These are phyloP conservation scores for Benthosema pterotum DNA, from an alignment of 2,797 vertebrate species.

Conservation along the genomic window DNA sequence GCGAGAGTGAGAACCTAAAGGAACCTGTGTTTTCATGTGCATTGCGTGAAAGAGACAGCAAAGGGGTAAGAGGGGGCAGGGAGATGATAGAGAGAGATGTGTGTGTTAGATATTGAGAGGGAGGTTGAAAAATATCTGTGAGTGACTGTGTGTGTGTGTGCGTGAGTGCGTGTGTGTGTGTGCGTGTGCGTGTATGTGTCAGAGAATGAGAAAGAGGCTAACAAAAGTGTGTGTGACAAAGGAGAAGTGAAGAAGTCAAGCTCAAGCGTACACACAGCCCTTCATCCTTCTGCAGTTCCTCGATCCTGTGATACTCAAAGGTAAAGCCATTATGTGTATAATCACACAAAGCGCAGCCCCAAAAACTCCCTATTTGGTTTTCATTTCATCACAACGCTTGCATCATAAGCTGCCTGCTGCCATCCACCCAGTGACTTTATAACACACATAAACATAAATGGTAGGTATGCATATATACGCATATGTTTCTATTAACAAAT, in stretches of 20 bases:
- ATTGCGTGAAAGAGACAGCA: slow-evolving; percentile 20
- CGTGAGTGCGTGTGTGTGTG: not conserved
- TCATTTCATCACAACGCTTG: slow-evolving; percentile 50
- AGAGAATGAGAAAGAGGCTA: not conserved
- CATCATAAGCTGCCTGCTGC: slow-evolving; percentile 20
- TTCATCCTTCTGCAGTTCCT: slow-evolving; percentile 43
- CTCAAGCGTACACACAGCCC: slow-evolving; percentile 24
- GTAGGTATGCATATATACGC: too few species aligned
- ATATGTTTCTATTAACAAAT: too few species aligned
- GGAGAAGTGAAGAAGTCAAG: not conserved
- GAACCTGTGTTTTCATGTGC: too few species aligned
- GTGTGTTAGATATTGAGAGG: not conserved
- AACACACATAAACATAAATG: too few species aligned
- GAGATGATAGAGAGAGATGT: slow-evolving; percentile 7
- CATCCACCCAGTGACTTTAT: too few species aligned
- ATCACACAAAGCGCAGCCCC: slow-evolving; percentile 61
- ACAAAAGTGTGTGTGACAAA: not conserved
- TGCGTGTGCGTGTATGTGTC: too few species aligned
- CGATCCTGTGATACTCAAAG: slow-evolving; percentile 59
- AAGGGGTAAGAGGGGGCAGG: slow-evolving; percentile 25
- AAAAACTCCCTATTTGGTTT: slow-evolving; percentile 42
- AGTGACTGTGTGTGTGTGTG: not conserved
- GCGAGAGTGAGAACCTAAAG: too few species aligned
- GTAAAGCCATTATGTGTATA: slow-evolving; percentile 60
- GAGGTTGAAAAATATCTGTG: not conserved